Evolutionary conservation across 2,113 vertebrate genomes (phyloP).

Genomic region (Dipodomys ordii): DNA sequence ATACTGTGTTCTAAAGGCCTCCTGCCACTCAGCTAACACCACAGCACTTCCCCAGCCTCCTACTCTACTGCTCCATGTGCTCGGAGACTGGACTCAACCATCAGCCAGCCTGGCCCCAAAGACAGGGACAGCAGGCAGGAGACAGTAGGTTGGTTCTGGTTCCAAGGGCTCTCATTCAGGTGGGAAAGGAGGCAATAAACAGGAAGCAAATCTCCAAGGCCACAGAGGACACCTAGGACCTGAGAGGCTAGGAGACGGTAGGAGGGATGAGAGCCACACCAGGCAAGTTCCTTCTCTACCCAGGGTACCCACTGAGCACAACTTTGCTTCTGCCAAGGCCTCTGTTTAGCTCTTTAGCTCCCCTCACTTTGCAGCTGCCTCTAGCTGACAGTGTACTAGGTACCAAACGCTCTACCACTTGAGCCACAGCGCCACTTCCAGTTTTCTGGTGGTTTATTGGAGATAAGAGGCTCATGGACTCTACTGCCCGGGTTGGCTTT

Average conservation of each 20-base stretch:
- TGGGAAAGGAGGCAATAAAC: not conserved
- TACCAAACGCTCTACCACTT: not conserved
- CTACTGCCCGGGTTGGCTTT: too few species aligned
- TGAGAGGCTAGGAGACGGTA: fast-evolving
- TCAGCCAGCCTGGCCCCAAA: not conserved
- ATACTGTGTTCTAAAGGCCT: too few species aligned
- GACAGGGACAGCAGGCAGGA: not conserved
- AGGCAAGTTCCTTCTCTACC: not conserved
- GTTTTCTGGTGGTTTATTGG: too few species aligned
- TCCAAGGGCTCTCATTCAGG: not conserved
- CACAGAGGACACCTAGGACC: not conserved
- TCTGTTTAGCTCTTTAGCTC: not conserved
- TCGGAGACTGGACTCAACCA: fast-evolving
- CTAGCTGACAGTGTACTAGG: not conserved
- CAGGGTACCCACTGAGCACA: not conserved
- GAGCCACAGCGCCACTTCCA: too few species aligned
- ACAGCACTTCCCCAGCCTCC: fast-evolving
- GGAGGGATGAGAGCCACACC: fast-evolving
- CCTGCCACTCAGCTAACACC: too few species aligned
- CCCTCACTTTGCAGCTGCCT: not conserved
- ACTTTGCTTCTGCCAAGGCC: not conserved
- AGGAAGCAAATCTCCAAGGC: not conserved
- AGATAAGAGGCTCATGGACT: too few species aligned
- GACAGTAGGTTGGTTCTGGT: not conserved
- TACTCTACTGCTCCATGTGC: fast-evolving